Evolutionary conservation across 2,797 vertebrate species (phyloP), one percentile per base, ranked within the genome.

Genomic region (Sebastes matsubarae): DNA sequence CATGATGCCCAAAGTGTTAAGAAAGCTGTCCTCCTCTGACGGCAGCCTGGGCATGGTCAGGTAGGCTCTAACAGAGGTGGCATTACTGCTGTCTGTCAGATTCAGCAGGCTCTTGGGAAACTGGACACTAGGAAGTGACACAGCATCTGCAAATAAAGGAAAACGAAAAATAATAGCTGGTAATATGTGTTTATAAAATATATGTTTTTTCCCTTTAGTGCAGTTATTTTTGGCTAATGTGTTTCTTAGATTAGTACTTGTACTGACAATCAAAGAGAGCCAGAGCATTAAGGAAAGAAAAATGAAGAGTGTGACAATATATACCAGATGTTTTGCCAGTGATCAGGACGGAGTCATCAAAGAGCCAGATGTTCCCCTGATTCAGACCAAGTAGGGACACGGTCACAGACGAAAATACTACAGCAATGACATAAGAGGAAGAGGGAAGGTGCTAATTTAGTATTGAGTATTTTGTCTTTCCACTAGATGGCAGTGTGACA

Each of bases 341-440:
- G 90, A 99, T 97, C 86, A 97, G 92, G 86, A 98, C 88, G 5
- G 93, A 96, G 78, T 99, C 97, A 88, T 98, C 96, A 95, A 97
- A 98, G 16, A 98, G 91, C 97, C 97, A 98, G 85, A 98, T 94
- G 94, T 98, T 97, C 76, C 97, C 98, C 93, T 96, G 97, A 82
- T 91, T 97, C 94, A 96, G 94, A 30, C 95, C 94, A 20, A 96
- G 94, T 75, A 98, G 93, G 0, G 96, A 95, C 82, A 97, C 88
- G 0, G 96, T 97, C 86, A 98, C 95, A 0, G 97, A 97, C 0
- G 97, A 98, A 89, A 97, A 99, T 90, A 98, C 98, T 99, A 93
- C 46, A 79, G 83, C 55, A 70, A 14, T 34, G 18, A 80, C 16
- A 67, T 3, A 46, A 16, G 34, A 12, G 5, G 22, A 58, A 12